Evolutionary conservation across 2,888 invertebrate species (phyloP).

Genomic region (Aphodius granarius): DNA sequence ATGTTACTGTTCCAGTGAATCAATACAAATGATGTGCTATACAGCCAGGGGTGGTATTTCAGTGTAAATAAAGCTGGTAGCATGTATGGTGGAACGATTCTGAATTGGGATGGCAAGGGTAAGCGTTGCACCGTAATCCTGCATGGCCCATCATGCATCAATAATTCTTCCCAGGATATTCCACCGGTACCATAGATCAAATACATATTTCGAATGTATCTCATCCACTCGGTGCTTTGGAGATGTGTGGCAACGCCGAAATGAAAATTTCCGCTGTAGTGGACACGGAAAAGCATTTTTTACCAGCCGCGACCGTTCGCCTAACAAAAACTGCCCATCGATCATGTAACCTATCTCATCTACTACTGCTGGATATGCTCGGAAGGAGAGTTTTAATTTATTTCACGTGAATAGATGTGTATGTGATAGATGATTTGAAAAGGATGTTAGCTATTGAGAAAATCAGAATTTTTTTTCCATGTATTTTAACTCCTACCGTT

Average conservation of each 20-base stretch:
- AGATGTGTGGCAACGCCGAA: background rate
- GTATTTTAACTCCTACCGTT: too few species aligned
- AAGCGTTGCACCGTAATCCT: background rate
- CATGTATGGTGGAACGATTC: background rate
- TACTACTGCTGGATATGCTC: background rate
- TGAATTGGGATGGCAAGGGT: background rate
- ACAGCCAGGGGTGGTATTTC: background rate
- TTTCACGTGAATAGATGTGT: background rate
- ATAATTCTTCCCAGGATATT: background rate
- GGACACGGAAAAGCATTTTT: conserved; percentile 8
- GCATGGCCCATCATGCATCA: background rate
- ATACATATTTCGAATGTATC: conserved; percentile 2
- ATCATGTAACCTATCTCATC: conserved; percentile 10
- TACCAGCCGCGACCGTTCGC: background rate
- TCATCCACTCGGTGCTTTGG: conserved; percentile 1
- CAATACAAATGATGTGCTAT: background rate
- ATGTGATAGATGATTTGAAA: background rate
- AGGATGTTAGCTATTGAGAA: too few species aligned
- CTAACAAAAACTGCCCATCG: conserved; percentile 5
- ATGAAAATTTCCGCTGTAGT: conserved; percentile 8
- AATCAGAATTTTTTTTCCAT: too few species aligned
- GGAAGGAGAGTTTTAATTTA: background rate
- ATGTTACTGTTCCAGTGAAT: background rate
- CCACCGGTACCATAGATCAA: background rate
- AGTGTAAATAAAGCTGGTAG: background rate